Evolutionary conservation across 2,113 vertebrate species (phyloP), one percentile per base, ranked within the genome.

Genomic region (Dolichotis patagonum): DNA sequence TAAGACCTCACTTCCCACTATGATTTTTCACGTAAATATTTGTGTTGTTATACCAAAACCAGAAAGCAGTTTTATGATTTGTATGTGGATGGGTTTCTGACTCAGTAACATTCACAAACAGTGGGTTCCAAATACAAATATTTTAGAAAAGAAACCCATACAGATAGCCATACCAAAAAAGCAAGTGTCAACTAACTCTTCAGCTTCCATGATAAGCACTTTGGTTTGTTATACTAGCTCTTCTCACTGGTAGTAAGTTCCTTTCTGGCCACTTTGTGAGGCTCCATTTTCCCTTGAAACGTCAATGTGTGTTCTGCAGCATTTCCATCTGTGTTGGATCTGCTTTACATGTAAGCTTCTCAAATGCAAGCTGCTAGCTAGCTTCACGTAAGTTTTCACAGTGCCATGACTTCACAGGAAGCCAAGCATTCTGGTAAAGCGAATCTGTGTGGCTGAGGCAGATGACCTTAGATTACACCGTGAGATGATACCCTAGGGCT

Each of bases 11-110:
- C 89, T 88, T 75, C 73, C 67, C 43, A 87, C 14, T 89, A 58
- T 77, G 94, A 67, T 84, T 88, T 94, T 81, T 56, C 54, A 73
- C n/a, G 46, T 90, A 83, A 71, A 62, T 60, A 90, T 46, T 81
- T 46, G 16, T 77, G 92, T 88, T 90, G 65, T 92, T 91, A 78
- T 77, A 56, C 41, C 89, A 95, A 35, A 90, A 97, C 24, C 58
- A 62, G 0, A 95, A 91, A 96, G 52, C 54, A 82, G 60, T 75
- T 85, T 49, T 67, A 83, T 56, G 67, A 89, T 56, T 83, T 85
- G 13, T 60, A 35, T 52, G 58, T 69, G 38, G 65, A 54, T 8
- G 94, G 30, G 32, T 65, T 71, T 49, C 56, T 92, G 81, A 73
- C 46, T 38, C 83, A 94, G 52, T 60, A 93, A 58, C n/a, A 82